Evolutionary conservation across 2,113 vertebrate genomes (phyloP).

Genomic region (Chionomys nivalis): DNA sequence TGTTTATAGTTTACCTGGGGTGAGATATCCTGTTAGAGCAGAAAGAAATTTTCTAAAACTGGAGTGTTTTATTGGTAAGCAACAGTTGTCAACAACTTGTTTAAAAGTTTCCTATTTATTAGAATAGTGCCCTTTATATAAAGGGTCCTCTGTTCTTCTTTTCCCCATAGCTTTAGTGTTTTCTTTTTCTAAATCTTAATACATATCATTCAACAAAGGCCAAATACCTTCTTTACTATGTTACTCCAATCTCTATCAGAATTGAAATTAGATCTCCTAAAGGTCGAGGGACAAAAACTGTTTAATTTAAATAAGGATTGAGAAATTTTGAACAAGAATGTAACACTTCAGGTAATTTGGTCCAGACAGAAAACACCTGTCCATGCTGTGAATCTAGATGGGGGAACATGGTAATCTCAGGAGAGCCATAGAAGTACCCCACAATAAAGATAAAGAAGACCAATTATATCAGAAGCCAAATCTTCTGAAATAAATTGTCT

Average conservation of each 20-base stretch:
- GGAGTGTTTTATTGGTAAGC: constrained; percentile 5
- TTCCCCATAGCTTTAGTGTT: not conserved
- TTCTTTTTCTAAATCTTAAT: constrained; percentile 31
- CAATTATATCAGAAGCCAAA: constrained; percentile 67
- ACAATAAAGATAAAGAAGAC: constrained; percentile 67
- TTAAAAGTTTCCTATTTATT: not conserved
- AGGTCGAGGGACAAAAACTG: constrained; percentile 51
- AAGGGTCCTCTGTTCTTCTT: not conserved
- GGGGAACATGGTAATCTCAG: constrained; percentile 35
- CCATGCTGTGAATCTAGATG: constrained; percentile 67
- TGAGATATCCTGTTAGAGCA: not conserved
- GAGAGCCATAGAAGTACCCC: not conserved
- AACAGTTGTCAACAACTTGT: not conserved
- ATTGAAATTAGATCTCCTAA: constrained; percentile 61
- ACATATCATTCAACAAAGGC: constrained; percentile 35
- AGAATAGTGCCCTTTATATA: not conserved
- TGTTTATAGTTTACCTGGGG: not conserved
- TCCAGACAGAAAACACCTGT: constrained; percentile 74
- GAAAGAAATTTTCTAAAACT: not conserved
- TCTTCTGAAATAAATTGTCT: constrained; percentile 71
- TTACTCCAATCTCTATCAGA: constrained; percentile 42
- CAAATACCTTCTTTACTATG: constrained; percentile 22
- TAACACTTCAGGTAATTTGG: constrained; percentile 70
- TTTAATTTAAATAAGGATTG: constrained; percentile 71
- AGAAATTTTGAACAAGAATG: constrained; percentile 47